phyloP scores from a whole-genome alignment of 2,888 invertebrate genomes.

The Micropterix aruncella region DNA sequence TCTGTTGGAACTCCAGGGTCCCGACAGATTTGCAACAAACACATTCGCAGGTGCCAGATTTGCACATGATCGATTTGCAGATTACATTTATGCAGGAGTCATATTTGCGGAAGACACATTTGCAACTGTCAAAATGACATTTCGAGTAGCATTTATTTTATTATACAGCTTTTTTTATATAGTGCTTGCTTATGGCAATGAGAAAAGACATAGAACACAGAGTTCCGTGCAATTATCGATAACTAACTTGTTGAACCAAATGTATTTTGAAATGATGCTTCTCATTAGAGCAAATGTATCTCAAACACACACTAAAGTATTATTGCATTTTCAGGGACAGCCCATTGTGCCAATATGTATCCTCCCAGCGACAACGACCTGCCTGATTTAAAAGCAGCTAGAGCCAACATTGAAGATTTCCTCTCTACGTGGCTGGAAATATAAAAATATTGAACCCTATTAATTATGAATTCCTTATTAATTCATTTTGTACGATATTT shows the following conservation, averaged over 20 bases:
- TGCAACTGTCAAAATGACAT: no score
- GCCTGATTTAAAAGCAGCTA: slow-evolving; percentile 51
- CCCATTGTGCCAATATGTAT: slow-evolving; percentile 92
- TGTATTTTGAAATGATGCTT: not conserved
- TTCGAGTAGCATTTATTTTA: no score
- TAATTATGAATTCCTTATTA: not conserved
- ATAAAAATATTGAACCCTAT: not conserved
- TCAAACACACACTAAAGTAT: slow-evolving; percentile 1
- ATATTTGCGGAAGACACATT: no score
- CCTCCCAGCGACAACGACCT: slow-evolving; percentile 53
- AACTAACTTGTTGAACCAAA: not conserved
- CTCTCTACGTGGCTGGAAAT: slow-evolving; percentile 39
- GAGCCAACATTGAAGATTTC: slow-evolving; percentile 43
- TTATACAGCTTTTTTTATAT: no score
- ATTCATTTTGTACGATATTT: not conserved
- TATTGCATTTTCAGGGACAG: slow-evolving; percentile 61
- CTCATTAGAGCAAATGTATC: slow-evolving; percentile 1
- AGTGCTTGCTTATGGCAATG: no score
- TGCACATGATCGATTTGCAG: no score
- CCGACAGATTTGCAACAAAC: no score
- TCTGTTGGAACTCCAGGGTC: no score
- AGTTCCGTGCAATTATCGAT: no score
- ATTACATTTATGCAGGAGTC: no score
- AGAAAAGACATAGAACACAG: no score
- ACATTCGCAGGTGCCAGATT: no score